Evolutionary conservation across 2,113 vertebrate genomes (phyloP), one percentile per base, ranked within the genome.

Genomic region (Festucalex cinctus): DNA sequence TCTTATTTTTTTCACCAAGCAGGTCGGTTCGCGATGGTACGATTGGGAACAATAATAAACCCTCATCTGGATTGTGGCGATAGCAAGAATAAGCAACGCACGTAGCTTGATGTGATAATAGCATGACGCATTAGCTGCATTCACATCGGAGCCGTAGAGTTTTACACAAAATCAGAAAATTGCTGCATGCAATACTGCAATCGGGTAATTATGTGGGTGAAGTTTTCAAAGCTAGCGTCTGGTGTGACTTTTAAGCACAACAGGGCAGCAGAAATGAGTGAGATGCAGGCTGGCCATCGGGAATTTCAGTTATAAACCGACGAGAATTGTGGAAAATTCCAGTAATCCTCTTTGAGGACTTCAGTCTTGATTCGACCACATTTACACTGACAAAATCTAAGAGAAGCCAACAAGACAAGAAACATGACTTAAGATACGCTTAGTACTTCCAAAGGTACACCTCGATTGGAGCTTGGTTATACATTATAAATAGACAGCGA

Each of bases 1-100:
- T 74, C 56, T 70, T 71, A 78, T 66, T 71, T 39, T 24, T 5
- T 54, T n/a, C 36, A 17, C 60, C 60, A 17, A 37, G 32, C 57
- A 59, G 57, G 36, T 62, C 39, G 24, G n/a, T 62, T 43, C 7
- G 39, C 37, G 7, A 62, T 43, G 60, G 39, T 62, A 62, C 39
- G 13, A 43, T 62, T 62, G 39, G 60, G 60, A 26, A 62, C n/a
- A 32, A 32, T 22, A 26, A 62, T 62, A 62, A 62, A 62, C 59
- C 59, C 59, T 41, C 20, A 41, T 61, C 59, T 39, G 20, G 59
- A n/a, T 24, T 41, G 36, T 61, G n/a, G 59, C 5, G 20, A 61
- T 61, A 61, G 35, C 59, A 39, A 54, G 36, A n/a, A 61, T 61
- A 13, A 61, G n/a, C 36, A 22, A 13, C 12, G 12, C 24, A 54